Percentiles rank a stretch among this genome's conserved stretches.
Evolutionary conservation across 2,888 invertebrate genomes (phyloP).

Genomic region (Nomada hirtipes): DNA sequence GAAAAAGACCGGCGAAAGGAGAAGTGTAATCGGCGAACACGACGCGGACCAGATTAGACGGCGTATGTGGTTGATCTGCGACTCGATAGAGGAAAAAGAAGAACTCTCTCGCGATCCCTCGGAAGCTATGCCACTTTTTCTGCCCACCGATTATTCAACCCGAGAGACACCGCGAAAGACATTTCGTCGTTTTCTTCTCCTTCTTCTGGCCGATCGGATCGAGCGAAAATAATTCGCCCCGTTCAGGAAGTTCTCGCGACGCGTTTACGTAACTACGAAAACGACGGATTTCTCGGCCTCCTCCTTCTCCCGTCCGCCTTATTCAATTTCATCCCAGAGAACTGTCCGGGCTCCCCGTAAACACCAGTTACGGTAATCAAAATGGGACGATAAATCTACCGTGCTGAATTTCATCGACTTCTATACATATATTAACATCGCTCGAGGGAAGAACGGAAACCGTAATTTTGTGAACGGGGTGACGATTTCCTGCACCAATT

Average conservation of each 20-base stretch:
- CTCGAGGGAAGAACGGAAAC: not conserved
- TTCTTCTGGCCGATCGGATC: slow-evolving; percentile 22
- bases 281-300: slow-evolving; percentile 35
- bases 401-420: not conserved
- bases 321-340: slow-evolving; percentile 2
- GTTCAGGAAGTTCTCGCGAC: slow-evolving; percentile 45
- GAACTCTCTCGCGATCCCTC: slow-evolving; percentile 39
- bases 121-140: slow-evolving; percentile 37
- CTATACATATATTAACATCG: not conserved
- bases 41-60: slow-evolving; percentile 21
- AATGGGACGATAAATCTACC: not conserved
- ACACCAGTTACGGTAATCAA: not conserved
- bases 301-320: not conserved
- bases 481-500: not conserved
- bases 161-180: slow-evolving; percentile 7
- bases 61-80: slow-evolving; percentile 7
- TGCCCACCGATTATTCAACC: slow-evolving; percentile 21
- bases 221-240: slow-evolving; percentile 35
- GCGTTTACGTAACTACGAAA: slow-evolving; percentile 53
- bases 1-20: slow-evolving; percentile 30
- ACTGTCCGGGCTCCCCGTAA: not conserved
- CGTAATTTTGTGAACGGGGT: not conserved
- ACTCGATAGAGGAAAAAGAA: slow-evolving; percentile 25
- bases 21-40: slow-evolving; percentile 10
- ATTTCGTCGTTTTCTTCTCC: slow-evolving; percentile 41